These are phyloP conservation scores for Biston betularia DNA, from an alignment of 2,888 invertebrate genomes.

Conservation along the genomic window DNA sequence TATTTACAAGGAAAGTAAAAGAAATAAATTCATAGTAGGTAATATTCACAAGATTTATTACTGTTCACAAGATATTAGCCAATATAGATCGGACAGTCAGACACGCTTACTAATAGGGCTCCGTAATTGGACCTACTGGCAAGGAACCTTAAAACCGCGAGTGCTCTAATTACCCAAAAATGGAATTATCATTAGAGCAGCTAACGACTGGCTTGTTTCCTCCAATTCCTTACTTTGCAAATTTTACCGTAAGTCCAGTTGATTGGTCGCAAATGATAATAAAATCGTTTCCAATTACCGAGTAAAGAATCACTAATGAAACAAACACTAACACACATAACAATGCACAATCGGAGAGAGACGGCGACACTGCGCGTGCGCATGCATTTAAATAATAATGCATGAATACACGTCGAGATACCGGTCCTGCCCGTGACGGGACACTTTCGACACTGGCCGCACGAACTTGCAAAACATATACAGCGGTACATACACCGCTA, in stretches of 20 bases:
- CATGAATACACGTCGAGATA: constrained; percentile 36
- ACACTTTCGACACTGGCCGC: constrained; percentile 51
- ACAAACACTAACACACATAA: constrained; percentile 36
- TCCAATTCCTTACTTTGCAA: neutral
- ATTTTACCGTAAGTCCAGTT: neutral
- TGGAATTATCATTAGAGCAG: too few species aligned
- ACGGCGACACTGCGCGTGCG: constrained; percentile 29
- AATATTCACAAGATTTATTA: too few species aligned
- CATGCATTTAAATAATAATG: constrained; percentile 39
- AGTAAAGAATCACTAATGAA: constrained; percentile 37
- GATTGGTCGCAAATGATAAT: neutral
- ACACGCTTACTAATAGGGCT: too few species aligned
- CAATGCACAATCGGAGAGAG: constrained; percentile 37
- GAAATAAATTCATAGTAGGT: too few species aligned
- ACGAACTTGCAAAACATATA: constrained; percentile 28
- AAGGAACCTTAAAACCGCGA: too few species aligned
- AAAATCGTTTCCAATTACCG: constrained; percentile 36
- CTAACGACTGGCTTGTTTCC: neutral
- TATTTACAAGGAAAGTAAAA: too few species aligned
- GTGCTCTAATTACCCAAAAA: too few species aligned
- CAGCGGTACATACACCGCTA: constrained; percentile 4
- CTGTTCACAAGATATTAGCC: too few species aligned
- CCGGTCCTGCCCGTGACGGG: constrained; percentile 50
- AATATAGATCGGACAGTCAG: too few species aligned
- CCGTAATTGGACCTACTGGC: too few species aligned